phyloP scores from a whole-genome alignment of 2,113 vertebrate genomes.

The Micromys minutus region DNA sequence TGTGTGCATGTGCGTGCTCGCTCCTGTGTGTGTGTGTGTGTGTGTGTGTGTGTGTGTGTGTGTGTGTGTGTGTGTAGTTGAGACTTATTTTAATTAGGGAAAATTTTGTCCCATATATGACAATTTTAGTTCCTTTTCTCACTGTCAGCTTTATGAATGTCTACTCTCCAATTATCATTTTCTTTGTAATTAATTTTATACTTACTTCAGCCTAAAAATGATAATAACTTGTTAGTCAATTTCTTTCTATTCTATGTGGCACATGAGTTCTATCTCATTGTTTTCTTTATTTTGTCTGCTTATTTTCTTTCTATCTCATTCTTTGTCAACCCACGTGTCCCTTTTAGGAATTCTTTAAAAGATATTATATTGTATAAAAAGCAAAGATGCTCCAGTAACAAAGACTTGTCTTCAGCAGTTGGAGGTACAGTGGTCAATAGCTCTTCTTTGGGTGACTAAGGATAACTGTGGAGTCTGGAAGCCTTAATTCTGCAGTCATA shows the following conservation, averaged over 20 bases:
- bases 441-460: not conserved
- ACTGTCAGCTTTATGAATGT: not conserved
- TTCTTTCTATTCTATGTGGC: not conserved
- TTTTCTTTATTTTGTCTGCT: slow-evolving; percentile 28
- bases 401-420: not conserved
- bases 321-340: not conserved
- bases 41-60: not conserved
- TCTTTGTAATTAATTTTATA: slow-evolving; percentile 23
- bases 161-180: slow-evolving; percentile 7
- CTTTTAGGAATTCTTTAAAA: not conserved
- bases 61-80: not conserved
- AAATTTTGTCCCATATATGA: slow-evolving; percentile 29
- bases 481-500: not conserved
- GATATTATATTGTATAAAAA: not conserved
- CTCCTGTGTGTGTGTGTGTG: too few relatives aligned
- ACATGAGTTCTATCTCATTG: not conserved
- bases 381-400: not conserved
- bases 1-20: too few relatives aligned
- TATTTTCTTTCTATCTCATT: not conserved
- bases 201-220: not conserved
- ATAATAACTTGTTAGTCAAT: not conserved
- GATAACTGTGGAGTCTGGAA: not conserved
- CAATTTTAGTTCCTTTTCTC: not conserved
- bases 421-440: not conserved
- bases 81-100: not conserved